Evolutionary conservation across 2,113 vertebrate species (phyloP).

Genomic region (Pungitius pungitius): DNA sequence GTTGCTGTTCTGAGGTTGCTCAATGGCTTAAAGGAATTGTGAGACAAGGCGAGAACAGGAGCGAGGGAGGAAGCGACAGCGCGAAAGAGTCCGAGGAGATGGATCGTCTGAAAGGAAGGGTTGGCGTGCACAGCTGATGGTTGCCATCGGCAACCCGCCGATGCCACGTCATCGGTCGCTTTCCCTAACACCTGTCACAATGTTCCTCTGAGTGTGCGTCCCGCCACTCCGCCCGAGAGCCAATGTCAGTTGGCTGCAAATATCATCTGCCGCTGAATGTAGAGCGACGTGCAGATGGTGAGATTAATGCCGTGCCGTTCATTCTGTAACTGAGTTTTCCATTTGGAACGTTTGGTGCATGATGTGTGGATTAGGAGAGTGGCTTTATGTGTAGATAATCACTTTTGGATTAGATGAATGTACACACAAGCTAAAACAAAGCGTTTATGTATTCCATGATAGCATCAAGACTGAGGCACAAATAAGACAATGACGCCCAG

Average conservation of each 20-base stretch:
- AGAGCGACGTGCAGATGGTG: background rate
- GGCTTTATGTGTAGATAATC: background rate
- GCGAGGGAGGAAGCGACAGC: constrained; percentile 4
- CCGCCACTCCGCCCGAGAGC: constrained; percentile 13
- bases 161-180: constrained; percentile 32
- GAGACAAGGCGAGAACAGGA: background rate
- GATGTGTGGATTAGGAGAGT: background rate
- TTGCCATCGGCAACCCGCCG: constrained; percentile 41
- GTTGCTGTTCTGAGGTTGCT: too few species aligned
- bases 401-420: background rate
- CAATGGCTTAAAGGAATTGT: background rate
- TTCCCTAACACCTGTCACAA: constrained; percentile 50
- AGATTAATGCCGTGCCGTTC: background rate
- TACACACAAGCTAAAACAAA: background rate
- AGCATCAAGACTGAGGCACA: background rate
- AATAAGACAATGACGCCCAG: background rate
- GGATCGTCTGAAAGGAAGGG: constrained; percentile 11
- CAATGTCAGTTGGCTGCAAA: constrained; percentile 17
- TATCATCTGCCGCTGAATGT: constrained; percentile 10
- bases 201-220: constrained; percentile 8
- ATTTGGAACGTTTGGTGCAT: background rate
- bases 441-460: background rate
- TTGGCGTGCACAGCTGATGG: constrained; percentile 49
- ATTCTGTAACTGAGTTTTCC: background rate
- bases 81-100: constrained; percentile 19